Percentiles rank a stretch among this genome's conserved stretches.
Evolutionary conservation across 2,888 invertebrate genomes (phyloP).

Genomic region (Crioceris asparagi): DNA sequence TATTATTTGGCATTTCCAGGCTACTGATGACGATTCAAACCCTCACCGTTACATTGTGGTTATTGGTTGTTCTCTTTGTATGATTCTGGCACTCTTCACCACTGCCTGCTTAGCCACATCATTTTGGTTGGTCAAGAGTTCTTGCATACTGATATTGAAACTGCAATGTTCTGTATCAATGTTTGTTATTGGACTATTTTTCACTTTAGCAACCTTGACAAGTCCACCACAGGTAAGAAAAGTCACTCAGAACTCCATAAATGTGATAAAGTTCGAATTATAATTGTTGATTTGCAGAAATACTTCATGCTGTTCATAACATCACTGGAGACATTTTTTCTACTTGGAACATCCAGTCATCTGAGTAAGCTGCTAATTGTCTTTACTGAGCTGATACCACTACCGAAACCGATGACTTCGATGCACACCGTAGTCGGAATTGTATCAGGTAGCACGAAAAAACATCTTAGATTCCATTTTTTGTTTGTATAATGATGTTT

Average conservation of each 20-base stretch:
- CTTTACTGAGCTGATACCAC: conserved; percentile 56
- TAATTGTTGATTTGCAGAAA: conserved; percentile 38
- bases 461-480: no score
- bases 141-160: conserved; percentile 53
- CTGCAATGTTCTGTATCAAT: conserved; percentile 59
- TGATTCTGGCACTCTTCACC: conserved; percentile 40
- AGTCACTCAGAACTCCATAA: background rate
- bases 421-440: conserved; percentile 57
- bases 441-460: conserved; percentile 41
- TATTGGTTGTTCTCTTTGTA: conserved; percentile 44
- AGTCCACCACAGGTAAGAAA: conserved; percentile 39
- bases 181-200: conserved; percentile 58
- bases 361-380: conserved; percentile 60
- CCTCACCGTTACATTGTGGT: conserved; percentile 37
- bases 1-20: no score
- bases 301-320: conserved; percentile 50
- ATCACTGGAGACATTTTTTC: conserved; percentile 51
- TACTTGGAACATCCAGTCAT: conserved; percentile 58
- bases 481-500: background rate
- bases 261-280: background rate
- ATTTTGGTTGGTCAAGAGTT: conserved; percentile 42
- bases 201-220: conserved; percentile 40
- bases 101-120: conserved; percentile 38
- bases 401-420: conserved; percentile 42
- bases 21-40: conserved; percentile 18